phyloP scores from a whole-genome alignment of 2,888 invertebrate species.

The Luperina testacea region DNA sequence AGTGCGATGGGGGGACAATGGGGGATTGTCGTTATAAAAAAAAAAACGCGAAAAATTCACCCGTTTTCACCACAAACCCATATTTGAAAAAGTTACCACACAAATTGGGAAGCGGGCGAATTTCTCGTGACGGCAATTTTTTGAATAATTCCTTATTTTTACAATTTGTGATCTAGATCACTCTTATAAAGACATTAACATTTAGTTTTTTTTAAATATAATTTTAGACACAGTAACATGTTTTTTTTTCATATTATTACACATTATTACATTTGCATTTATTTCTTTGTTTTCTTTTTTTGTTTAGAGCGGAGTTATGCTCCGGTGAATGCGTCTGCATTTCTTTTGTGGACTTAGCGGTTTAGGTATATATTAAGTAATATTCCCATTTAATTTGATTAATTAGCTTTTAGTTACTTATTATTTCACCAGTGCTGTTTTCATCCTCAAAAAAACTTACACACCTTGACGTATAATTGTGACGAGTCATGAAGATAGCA shows the following conservation, averaged over 20 bases:
- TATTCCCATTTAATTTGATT: slow-evolving; percentile 86
- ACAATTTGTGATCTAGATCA: slow-evolving; percentile 88
- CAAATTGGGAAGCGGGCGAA: slow-evolving; percentile 61
- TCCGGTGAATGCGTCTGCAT: slow-evolving; percentile 81
- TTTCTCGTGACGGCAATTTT: slow-evolving; percentile 81
- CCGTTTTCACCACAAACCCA: slow-evolving; percentile 58
- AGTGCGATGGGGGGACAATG: slow-evolving; percentile 77
- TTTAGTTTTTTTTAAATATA: slow-evolving; percentile 80
- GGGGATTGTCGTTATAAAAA: slow-evolving; percentile 80
- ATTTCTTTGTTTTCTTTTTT: slow-evolving; percentile 72
- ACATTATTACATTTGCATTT: slow-evolving; percentile 82
- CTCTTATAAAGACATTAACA: slow-evolving; percentile 90
- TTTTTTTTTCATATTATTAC: slow-evolving; percentile 70
- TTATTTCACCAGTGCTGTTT: slow-evolving; percentile 79
- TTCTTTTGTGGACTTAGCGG: slow-evolving; percentile 78
- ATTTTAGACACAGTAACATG: slow-evolving; percentile 82
- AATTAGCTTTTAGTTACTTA: slow-evolving; percentile 80
- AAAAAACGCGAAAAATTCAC: slow-evolving; percentile 66
- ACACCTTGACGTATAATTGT: slow-evolving; percentile 54
- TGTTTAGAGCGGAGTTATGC: slow-evolving; percentile 72
- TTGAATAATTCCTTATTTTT: slow-evolving; percentile 85
- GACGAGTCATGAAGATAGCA: slow-evolving; percentile 78
- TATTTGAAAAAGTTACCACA: slow-evolving; percentile 62
- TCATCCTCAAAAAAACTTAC: slow-evolving; percentile 67
- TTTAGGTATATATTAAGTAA: slow-evolving; percentile 85